A percentile compares a stretch with the other conserved stretches of the same genome.
Conservation (phyloP, 2,888 invertebrate species). For the Deroplatys truncata region DNA sequence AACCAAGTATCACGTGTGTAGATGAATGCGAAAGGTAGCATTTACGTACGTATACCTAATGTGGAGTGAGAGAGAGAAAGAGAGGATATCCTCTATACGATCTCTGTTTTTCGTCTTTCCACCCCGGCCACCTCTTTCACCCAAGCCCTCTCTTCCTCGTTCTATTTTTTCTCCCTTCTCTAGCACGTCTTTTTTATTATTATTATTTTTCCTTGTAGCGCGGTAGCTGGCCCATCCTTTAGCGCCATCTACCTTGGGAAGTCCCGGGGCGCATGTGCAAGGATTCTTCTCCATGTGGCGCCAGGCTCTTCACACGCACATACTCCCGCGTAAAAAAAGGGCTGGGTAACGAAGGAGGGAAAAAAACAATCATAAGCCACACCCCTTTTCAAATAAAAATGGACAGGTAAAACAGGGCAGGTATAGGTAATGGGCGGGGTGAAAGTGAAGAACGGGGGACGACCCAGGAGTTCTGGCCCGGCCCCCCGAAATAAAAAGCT, state of each 20-base stretch:
- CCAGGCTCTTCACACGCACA: slow-evolving; percentile 1
- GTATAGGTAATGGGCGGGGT: background rate
- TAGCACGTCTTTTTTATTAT: background rate
- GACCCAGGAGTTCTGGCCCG: background rate
- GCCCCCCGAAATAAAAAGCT: background rate
- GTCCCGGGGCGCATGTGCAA: background rate
- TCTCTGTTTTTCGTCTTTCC: background rate
- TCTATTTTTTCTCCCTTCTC: background rate
- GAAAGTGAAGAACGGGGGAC: background rate
- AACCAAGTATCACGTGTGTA: background rate
- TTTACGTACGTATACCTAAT: background rate
- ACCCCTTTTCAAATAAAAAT: slow-evolving; percentile 12
- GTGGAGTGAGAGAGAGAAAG: background rate
- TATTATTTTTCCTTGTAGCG: background rate
- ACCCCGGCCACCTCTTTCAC: background rate
- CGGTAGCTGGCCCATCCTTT: background rate
- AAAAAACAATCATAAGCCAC: slow-evolving; percentile 12
- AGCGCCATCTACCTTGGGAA: background rate
- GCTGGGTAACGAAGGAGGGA: background rate
- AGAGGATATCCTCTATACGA: background rate
- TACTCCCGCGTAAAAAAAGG: slow-evolving; percentile 7
- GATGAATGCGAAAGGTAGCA: background rate
- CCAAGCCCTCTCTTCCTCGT: background rate
- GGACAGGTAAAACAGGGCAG: slow-evolving; percentile 4
- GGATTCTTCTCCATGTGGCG: background rate